Evolutionary conservation across 37 sponge, comb jelly and placozoan species (phyloP).

Genomic region (Halisarca cf. caerulea): DNA sequence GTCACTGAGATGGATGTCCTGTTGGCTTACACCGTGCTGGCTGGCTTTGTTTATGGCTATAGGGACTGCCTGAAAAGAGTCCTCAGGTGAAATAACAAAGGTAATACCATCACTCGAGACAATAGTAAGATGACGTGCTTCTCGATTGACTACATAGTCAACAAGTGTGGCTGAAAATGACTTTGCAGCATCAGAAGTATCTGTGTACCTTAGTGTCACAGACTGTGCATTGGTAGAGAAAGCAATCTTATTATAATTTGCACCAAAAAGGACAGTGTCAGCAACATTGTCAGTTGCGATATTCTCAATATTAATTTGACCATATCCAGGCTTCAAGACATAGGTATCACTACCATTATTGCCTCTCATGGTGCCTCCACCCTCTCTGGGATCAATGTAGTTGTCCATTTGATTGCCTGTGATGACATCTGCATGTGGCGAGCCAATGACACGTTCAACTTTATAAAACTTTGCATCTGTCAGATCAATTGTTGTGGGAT

Average conservation of each 20-base stretch:
- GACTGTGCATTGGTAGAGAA: not conserved
- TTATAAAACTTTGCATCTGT: not conserved
- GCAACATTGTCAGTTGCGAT: not conserved
- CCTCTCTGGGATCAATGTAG: constrained; percentile 21
- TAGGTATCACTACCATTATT: constrained; percentile 32
- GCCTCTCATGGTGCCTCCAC: not conserved
- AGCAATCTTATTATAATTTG: not conserved
- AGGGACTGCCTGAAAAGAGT: not conserved
- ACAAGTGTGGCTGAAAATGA: not conserved
- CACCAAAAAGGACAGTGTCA: constrained; percentile 12
- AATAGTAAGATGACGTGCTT: not conserved
- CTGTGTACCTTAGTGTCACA: not conserved
- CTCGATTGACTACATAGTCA: not conserved
- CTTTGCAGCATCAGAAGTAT: not conserved
- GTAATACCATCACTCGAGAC: not conserved
- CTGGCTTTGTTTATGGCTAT: not conserved
- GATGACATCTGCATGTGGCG: not conserved
- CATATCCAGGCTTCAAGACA: constrained; percentile 12
- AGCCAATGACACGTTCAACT: constrained; percentile 3
- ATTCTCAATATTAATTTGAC: constrained; percentile 1
- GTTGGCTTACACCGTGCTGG: not conserved
- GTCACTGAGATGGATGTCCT: not conserved
- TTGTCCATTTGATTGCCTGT: constrained; percentile 15
- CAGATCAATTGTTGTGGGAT: no score
- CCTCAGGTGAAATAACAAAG: not conserved